Percentiles rank a stretch among this genome's conserved stretches.
Evolutionary conservation across 2,888 invertebrate species (phyloP).

Genomic region (Sycophila texana): DNA sequence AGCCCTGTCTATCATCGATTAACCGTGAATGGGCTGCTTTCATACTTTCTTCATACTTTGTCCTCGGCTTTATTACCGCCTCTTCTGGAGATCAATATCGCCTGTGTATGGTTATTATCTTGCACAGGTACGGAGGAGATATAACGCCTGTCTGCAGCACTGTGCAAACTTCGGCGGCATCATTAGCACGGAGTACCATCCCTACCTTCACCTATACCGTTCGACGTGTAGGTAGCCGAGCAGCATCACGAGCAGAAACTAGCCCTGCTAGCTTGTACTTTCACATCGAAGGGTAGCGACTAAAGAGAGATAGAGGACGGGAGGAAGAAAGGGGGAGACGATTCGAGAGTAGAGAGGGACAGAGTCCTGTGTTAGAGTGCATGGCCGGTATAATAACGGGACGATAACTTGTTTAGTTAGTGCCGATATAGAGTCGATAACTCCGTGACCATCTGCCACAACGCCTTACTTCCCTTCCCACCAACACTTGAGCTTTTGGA

Average conservation of each 20-base stretch:
- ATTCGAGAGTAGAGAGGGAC: neutral
- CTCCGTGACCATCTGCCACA: slow-evolving; percentile 68
- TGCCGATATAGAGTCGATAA: slow-evolving; percentile 70
- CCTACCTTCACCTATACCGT: slow-evolving; percentile 4
- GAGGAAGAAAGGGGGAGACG: neutral
- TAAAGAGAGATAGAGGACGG: slow-evolving; percentile 19
- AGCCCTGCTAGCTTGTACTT: neutral
- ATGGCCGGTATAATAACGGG: slow-evolving; percentile 67
- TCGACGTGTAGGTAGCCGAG: neutral
- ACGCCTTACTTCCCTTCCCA: slow-evolving; percentile 39
- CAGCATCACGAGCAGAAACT: slow-evolving; percentile 3
- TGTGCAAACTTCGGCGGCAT: slow-evolving; percentile 64
- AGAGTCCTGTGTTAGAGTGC: slow-evolving; percentile 25
- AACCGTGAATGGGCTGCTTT: too few species aligned
- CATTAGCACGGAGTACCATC: slow-evolving; percentile 62
- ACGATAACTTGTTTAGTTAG: slow-evolving; percentile 71
- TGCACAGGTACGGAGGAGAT: slow-evolving; percentile 53
- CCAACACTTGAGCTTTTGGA: slow-evolving; percentile 12
- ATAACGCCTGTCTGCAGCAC: slow-evolving; percentile 59
- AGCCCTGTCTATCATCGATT: too few species aligned
- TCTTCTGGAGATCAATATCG: slow-evolving; percentile 56
- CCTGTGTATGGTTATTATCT: slow-evolving; percentile 59
- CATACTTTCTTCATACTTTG: too few species aligned
- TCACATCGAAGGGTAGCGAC: neutral
- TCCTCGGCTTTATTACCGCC: neutral